A percentile compares a stretch with the other conserved stretches of the same genome.
phyloP scores from a whole-genome alignment of 2,797 vertebrate genomes.

The Lagorchestes hirsutus region DNA sequence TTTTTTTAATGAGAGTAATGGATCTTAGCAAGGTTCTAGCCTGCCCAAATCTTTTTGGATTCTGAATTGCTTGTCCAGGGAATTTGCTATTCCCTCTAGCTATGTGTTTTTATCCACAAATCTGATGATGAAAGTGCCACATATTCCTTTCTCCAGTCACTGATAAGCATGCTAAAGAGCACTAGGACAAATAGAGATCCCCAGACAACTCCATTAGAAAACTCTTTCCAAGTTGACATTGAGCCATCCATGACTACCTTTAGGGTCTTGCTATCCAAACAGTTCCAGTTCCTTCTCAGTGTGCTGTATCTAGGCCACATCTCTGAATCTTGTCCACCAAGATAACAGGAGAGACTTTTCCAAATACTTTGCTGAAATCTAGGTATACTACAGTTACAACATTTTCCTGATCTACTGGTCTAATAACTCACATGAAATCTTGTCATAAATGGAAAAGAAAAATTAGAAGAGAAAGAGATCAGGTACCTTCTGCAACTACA shows the following conservation, averaged over 20 bases:
- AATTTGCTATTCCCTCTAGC: background rate
- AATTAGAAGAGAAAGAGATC: background rate
- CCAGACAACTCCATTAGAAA: background rate
- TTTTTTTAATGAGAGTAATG: background rate
- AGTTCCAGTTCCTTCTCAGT: background rate
- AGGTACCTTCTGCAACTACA: background rate
- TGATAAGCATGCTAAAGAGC: background rate
- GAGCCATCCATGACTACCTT: background rate
- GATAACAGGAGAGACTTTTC: background rate
- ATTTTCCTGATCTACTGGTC: background rate
- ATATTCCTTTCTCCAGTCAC: background rate
- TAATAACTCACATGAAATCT: background rate
- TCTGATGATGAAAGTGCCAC: background rate
- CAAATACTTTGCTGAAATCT: background rate
- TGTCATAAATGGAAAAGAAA: background rate
- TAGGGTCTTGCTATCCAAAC: background rate
- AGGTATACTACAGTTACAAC: background rate
- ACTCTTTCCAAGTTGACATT: background rate
- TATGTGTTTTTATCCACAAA: background rate
- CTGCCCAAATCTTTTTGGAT: background rate
- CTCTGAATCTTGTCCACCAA: background rate
- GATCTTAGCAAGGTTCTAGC: background rate
- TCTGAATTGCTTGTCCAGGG: background rate
- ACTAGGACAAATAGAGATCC: background rate
- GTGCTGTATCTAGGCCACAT: background rate